Evolutionary conservation across 2,797 vertebrate genomes (phyloP).

Genomic region (Myotis findleyi): DNA sequence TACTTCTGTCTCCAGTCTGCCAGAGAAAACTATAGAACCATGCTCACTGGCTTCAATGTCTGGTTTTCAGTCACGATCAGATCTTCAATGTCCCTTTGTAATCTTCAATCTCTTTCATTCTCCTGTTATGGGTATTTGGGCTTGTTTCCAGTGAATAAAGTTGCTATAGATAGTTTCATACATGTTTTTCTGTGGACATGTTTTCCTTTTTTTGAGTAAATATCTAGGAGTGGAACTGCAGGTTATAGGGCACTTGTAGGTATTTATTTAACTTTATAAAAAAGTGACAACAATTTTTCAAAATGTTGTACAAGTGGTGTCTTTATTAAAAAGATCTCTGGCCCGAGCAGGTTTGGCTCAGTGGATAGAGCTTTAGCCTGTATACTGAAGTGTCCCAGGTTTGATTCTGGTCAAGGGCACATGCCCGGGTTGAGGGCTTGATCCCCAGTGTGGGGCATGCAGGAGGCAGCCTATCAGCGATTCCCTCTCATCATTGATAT

Average conservation of each 20-base stretch:
- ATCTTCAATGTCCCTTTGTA: not conserved
- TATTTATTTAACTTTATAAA: conserved; percentile 37
- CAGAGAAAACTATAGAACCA: conserved; percentile 6
- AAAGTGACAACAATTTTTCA: conserved; percentile 59
- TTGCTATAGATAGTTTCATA: conserved; percentile 25
- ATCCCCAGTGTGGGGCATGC: too few relatives aligned
- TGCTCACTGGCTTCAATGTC: not conserved
- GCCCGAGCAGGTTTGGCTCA: too few relatives aligned
- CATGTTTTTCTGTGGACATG: conserved; percentile 28
- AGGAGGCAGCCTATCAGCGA: too few relatives aligned
- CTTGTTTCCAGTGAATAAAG: conserved; percentile 35
- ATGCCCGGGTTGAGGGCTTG: too few relatives aligned
- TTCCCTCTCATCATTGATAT: too few relatives aligned
- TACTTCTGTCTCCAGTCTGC: not conserved
- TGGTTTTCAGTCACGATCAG: conserved; percentile 11
- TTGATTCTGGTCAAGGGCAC: too few relatives aligned
- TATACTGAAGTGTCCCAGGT: too few relatives aligned
- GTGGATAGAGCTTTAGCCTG: too few relatives aligned
- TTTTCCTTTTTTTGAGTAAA: conserved; percentile 51
- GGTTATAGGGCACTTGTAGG: not conserved
- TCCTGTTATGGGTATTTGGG: not conserved
- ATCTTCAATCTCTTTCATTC: conserved; percentile 32
- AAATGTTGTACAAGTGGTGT: not conserved
- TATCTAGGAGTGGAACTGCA: conserved; percentile 9
- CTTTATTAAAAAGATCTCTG: conserved; percentile 28